Percentiles rank a stretch among this genome's conserved stretches.
Evolutionary conservation across 2,113 vertebrate species (phyloP).

Genomic region (Nestor notabilis): DNA sequence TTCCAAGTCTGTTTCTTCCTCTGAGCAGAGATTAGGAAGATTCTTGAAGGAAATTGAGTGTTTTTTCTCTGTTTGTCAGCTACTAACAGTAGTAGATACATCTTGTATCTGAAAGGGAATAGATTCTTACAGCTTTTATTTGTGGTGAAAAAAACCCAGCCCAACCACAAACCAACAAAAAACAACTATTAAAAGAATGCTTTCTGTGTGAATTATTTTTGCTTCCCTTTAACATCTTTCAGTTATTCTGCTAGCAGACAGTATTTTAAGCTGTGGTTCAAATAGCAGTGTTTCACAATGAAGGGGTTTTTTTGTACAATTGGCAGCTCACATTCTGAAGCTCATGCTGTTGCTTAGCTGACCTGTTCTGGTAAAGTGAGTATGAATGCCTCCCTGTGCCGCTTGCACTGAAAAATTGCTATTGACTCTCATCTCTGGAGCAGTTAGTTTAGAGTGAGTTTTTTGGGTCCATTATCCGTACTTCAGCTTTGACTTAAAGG

Average conservation of each 20-base stretch:
- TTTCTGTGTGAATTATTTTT: not conserved
- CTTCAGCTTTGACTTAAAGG: not conserved
- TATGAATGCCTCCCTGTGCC: not conserved
- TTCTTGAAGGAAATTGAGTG: not conserved
- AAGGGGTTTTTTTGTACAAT: not conserved
- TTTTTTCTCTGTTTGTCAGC: not conserved
- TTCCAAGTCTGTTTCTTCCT: not conserved
- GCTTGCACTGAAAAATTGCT: not conserved
- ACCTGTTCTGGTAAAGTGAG: slow-evolving; percentile 12
- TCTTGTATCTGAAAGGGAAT: not conserved
- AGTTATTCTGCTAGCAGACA: not conserved
- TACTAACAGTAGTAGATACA: not conserved
- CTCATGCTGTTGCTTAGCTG: slow-evolving; percentile 20
- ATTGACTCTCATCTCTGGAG: not conserved
- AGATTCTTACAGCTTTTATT: not conserved
- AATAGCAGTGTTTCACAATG: not conserved
- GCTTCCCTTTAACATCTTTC: not conserved
- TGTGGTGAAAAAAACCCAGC: not conserved
- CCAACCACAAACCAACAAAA: not conserved
- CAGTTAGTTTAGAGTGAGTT: not conserved
- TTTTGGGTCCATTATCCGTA: not conserved
- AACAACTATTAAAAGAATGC: not conserved
- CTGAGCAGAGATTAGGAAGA: not conserved
- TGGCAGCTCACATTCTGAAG: not conserved
- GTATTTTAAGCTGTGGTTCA: not conserved